These are phyloP conservation scores for Cynaeus angustus DNA, from an alignment of 2,888 invertebrate genomes.

Conservation along the genomic window DNA sequence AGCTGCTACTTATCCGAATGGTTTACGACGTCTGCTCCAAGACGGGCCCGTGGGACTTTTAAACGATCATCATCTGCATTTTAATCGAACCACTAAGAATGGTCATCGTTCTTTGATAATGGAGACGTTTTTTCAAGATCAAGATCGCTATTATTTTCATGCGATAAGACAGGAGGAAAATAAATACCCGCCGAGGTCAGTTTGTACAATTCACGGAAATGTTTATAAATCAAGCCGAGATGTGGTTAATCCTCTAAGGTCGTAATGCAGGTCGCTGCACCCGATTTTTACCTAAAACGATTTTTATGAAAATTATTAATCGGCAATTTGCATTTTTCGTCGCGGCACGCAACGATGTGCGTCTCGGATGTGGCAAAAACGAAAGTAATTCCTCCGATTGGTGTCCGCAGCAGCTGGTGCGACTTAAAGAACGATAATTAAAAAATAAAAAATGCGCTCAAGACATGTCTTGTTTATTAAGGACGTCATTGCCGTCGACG, in stretches of 20 bases:
- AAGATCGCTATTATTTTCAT: conserved; percentile 18
- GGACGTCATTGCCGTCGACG: not conserved
- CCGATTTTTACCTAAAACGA: too few relatives aligned
- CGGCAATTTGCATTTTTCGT: too few relatives aligned
- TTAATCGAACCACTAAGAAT: conserved; percentile 9
- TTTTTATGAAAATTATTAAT: too few relatives aligned
- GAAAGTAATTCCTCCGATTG: too few relatives aligned
- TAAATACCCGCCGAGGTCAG: conserved; percentile 17
- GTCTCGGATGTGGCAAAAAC: too few relatives aligned
- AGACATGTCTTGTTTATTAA: not conserved
- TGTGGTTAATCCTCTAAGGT: too few relatives aligned
- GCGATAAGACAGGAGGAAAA: conserved; percentile 13
- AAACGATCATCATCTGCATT: not conserved
- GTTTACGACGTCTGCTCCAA: not conserved
- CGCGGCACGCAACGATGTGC: too few relatives aligned
- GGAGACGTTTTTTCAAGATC: conserved; percentile 32
- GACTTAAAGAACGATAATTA: not conserved
- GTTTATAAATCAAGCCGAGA: too few relatives aligned
- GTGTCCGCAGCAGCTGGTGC: not conserved
- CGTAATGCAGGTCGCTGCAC: too few relatives aligned
- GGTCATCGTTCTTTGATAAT: conserved; percentile 29
- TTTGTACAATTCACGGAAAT: conserved; percentile 17
- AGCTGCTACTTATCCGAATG: conserved; percentile 24
- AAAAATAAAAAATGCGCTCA: not conserved
- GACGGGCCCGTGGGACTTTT: not conserved